Base-by-base conservation (phyloP, 1,140 invertebrate species). In the Augochlora pura region DNA sequence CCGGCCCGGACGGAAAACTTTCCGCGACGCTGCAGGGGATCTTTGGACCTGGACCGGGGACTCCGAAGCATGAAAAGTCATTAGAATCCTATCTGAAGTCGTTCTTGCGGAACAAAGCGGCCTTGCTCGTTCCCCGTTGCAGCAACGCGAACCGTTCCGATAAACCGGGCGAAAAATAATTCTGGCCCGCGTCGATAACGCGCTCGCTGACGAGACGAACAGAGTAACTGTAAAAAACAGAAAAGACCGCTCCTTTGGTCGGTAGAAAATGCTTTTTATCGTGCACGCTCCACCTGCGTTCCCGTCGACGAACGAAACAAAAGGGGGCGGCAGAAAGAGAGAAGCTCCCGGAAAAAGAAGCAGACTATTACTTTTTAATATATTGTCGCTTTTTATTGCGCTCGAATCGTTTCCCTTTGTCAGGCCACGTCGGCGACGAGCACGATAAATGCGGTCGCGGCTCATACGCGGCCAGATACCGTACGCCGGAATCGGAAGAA, bases 401-500 rank as follows among this genome's bases (percentile, higher is more conserved):
- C 70, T 66, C 72, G 46, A 74, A 74, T 74, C 39, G 39, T 60
- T 66, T 27, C 63, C 68, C 62, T 54, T 79, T 63, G 59, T 63
- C 59, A 39, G 23, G 54, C 39, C 21, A 74, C 38, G 63, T 12
- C 46, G n/a, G 65, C 73, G 23, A 39, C n/a, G 10, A 38, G 60
- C 42, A 54, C 52, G 76, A 72, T 63, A 54, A 78, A 52, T 25
- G 59, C 25, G 46, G 1, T 25, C 46, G 57, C 23, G 42, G 62
- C 46, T 72, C 68, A 4, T 27, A 49, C 39, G 54, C 62, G 23
- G 52, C 57, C 52, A 77, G 39, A 67, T 80, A 27, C 52, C 23
- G 39, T 59, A 64, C 59, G 71, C 54, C 38, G 63, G 59, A 66
- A 77, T 78, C 78, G 75, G 83, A 87, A 77, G 83, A 77, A 87